These are phyloP conservation scores for Urocolius indicus DNA, from an alignment of 2,113 vertebrate genomes.

Conservation along the genomic window DNA sequence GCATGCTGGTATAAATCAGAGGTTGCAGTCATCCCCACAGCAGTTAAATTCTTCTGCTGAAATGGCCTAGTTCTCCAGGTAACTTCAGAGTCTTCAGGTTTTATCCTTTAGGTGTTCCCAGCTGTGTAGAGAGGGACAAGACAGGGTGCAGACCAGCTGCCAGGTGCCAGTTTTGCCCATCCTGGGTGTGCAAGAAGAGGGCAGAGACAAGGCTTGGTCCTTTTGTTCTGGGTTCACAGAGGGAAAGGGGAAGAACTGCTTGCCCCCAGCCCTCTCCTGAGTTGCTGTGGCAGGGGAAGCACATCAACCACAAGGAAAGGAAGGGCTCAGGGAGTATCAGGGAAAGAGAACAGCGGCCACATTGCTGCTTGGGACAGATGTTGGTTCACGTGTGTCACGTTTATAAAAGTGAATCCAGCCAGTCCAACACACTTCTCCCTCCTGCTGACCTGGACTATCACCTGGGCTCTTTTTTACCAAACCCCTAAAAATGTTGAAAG, in stretches of 20 bases:
- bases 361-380: neutral
- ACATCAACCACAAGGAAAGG: fast-evolving
- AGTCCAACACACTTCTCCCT: fast-evolving
- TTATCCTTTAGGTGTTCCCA: neutral
- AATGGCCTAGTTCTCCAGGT: neutral
- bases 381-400: neutral
- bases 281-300: fast-evolving
- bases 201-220: neutral
- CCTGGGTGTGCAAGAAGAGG: fast-evolving
- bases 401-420: neutral
- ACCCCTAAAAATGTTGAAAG: neutral
- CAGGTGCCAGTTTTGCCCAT: neutral
- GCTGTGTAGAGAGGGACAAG: neutral
- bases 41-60: neutral
- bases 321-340: fast-evolving
- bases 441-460: neutral
- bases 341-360: neutral
- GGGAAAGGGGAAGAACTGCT: neutral
- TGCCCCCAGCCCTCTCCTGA: neutral
- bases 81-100: neutral
- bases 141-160: fast-evolving
- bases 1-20: neutral
- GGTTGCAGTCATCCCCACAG: neutral
- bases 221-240: neutral
- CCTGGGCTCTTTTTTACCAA: neutral